Evolutionary conservation across 2,113 vertebrate species (phyloP).

Genomic region (Hiodon alosoides): DNA sequence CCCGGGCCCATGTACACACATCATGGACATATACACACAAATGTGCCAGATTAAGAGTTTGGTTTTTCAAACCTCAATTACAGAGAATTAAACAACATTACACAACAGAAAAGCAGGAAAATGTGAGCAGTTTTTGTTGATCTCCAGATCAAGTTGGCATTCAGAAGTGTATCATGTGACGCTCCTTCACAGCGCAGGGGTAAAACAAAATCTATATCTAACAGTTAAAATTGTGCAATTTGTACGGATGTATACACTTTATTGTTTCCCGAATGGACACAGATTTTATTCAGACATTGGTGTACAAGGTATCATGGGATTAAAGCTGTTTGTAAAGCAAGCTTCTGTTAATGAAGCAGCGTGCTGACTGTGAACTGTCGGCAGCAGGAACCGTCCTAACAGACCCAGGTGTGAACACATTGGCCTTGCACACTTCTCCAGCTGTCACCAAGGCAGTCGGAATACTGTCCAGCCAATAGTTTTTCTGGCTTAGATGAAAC

Average conservation of each 20-base stretch:
- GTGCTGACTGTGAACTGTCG: too few relatives aligned
- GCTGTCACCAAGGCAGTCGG: not conserved
- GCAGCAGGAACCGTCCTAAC: too few relatives aligned
- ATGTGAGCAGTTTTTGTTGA: slow-evolving; percentile 2
- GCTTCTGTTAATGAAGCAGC: too few relatives aligned
- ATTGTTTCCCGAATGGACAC: not conserved
- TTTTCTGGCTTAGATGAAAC: not conserved
- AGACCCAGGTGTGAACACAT: too few relatives aligned
- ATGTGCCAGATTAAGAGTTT: slow-evolving; percentile 15
- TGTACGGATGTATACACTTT: not conserved
- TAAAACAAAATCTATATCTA: not conserved
- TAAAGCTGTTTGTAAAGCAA: too few relatives aligned
- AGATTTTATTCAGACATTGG: too few relatives aligned
- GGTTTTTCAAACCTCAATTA: slow-evolving; percentile 10
- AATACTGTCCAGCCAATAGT: not conserved
- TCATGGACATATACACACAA: not conserved
- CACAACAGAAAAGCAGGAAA: slow-evolving; percentile 14
- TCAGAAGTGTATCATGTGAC: slow-evolving; percentile 17
- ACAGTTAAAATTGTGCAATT: not conserved
- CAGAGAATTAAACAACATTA: slow-evolving; percentile 16
- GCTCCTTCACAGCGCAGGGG: slow-evolving; percentile 8
- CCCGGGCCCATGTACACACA: not conserved
- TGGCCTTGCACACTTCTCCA: not conserved
- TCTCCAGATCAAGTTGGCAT: not conserved
- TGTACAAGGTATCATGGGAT: too few relatives aligned